Evolutionary conservation across 2,888 invertebrate genomes (phyloP).

Genomic region (Yponomeuta cagnagella): DNA sequence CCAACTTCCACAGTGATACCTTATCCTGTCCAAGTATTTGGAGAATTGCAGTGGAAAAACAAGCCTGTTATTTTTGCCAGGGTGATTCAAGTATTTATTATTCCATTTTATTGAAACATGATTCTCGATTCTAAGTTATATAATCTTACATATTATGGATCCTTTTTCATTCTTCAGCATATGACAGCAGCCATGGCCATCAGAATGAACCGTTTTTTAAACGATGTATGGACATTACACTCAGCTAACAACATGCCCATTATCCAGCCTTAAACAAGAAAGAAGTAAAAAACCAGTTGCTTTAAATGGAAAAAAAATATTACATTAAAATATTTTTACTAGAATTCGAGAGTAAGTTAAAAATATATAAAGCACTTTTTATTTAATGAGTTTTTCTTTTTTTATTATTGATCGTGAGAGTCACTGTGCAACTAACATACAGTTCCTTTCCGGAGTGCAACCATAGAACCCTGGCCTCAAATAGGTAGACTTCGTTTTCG

Average conservation of each 20-base stretch:
- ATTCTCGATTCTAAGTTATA: no score
- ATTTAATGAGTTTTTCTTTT: no score
- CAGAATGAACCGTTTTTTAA: not conserved
- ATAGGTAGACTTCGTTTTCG: no score
- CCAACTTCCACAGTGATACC: slow-evolving; percentile 40
- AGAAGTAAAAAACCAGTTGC: not conserved
- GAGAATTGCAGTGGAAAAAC: slow-evolving; percentile 47
- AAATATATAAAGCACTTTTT: no score
- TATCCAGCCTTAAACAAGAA: not conserved
- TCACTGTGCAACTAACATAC: no score
- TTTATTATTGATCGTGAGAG: no score
- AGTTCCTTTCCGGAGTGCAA: no score
- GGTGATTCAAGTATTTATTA: slow-evolving; percentile 45
- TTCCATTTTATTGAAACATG: no score
- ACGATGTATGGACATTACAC: not conserved
- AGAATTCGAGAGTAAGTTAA: no score
- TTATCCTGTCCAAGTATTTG: slow-evolving; percentile 56
- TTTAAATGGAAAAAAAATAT: not conserved
- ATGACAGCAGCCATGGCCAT: not conserved
- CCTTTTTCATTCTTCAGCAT: not conserved
- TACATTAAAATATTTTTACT: not conserved
- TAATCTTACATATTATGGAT: not conserved
- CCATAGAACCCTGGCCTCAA: no score
- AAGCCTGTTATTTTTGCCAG: slow-evolving; percentile 50
- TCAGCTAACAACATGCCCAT: not conserved